Evolutionary conservation across 92 coral and sea anemone species (phyloP).

Genomic region (Bergia puertoricense): DNA sequence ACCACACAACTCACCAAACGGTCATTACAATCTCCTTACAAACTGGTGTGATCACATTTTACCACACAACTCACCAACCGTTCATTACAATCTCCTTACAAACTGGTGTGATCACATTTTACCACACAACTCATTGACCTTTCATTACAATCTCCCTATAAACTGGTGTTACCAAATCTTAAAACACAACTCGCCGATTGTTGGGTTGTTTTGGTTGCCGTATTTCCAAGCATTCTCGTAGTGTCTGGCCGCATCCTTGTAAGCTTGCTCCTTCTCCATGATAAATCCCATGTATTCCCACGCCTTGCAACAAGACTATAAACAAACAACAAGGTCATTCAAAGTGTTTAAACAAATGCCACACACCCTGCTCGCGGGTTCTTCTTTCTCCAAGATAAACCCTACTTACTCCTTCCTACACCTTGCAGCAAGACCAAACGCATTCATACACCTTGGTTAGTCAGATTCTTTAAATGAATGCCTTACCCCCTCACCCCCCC

Average conservation of each 20-base stretch:
- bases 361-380: background rate
- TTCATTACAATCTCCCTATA: background rate
- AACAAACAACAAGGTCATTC: background rate
- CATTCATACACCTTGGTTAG: background rate
- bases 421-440: background rate
- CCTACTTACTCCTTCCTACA: background rate
- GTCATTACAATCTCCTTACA: too few relatives aligned
- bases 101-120: too few relatives aligned
- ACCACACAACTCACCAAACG: too few relatives aligned
- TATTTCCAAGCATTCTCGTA: slow-evolving; percentile 98
- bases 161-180: background rate
- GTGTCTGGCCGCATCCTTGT: slow-evolving; percentile 96
- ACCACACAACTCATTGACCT: too few relatives aligned
- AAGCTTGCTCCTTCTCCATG: slow-evolving; percentile 99
- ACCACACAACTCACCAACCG: too few relatives aligned
- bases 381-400: too few relatives aligned
- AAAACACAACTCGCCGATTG: slow-evolving; percentile 70
- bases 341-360: background rate
- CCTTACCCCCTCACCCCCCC: too few relatives aligned
- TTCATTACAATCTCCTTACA: too few relatives aligned
- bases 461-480: too few relatives aligned
- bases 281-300: slow-evolving; percentile 99
- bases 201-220: slow-evolving; percentile 97
- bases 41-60: too few relatives aligned
- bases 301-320: slow-evolving; percentile 96